Base-by-base conservation (phyloP, 2,113 vertebrate genomes). In the Festucalex cinctus region DNA sequence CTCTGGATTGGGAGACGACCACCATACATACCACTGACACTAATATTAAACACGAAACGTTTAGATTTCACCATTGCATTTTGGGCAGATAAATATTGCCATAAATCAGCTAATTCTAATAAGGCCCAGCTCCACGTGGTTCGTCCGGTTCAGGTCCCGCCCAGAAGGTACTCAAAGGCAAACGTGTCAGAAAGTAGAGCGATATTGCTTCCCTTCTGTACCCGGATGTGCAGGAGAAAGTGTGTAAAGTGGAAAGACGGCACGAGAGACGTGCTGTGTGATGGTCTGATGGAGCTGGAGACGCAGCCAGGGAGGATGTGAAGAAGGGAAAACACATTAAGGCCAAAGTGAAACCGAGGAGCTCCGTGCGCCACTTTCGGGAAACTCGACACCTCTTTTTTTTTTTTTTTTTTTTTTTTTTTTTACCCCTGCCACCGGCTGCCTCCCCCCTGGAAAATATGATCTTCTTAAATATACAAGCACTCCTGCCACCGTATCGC, bases 401-500 rank as follows among this genome's bases (percentile, higher is more conserved):
- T 67, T 36, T 73, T 41, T 81, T 71, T 63, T 36, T 36, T 73
- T 58, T 56, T 62, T 67, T 36, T 73, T 41, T 81, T 71, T 63
- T 36, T 36, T 73, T 81, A 82, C 67, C 71, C 59, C 71, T 46
- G 10, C 78, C 76, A 69, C 75, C 78, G 81, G 70, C 73, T 63
- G 69, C 69, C 77, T 79, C 82, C 70, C 73, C 73, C 58, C 69
- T 43, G 59, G 81, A 82, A 69, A 89, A 90, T 76, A 84, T 70
- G 83, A 91, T 86, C 63, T 86, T 86, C 78, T 87, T 84, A 80
- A 89, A 84, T 84, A 81, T 61, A 60, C 28, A 43, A 70, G 76
- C 87, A 86, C 85, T 78, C 79, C 58, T 84, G 80, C 83, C 83
- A 74, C 69, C 12, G 70, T 75, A 86, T 88, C 87, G 68, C 74